Evolutionary conservation across 1,140 invertebrate genomes (phyloP), one percentile per base, ranked within the genome.

Genomic region (Melanaphis sacchari): DNA sequence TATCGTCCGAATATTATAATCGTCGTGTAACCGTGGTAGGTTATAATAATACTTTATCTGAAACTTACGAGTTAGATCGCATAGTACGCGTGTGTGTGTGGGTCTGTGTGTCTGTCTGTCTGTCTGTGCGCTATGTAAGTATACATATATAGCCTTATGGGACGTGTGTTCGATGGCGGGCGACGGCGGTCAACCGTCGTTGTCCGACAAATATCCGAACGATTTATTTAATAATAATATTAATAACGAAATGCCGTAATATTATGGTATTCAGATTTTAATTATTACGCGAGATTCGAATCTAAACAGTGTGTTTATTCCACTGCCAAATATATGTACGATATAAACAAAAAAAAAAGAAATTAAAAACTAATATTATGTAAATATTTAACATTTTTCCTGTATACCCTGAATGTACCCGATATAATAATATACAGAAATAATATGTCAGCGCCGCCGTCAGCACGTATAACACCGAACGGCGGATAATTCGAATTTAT

Each of bases 11-110:
- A 76, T 76, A 46, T 87, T 46, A 46, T 87, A 87, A 46, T 87
- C 85, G 85, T 87, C 85, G 85, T 46, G 59, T 76, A 76, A 87
- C 24, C 85, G 85, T 31, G 31, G 85, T 87, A 87, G 36, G 41
- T 87, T 46, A 46, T 46, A 85, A 87, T 87, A 87, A 82, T 85
- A 85, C 46, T 46, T 87, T 87, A 87, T 87, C 85, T 87, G 41
- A 87, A n/a, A 46, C 41, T n/a, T 43, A 38, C 26, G 26, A 26
- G 85, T 31, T 43, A 46, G 41, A 87, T 43, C 43, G 41, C 38
- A 76, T n/a, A 66, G 40, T 84, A 26, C 82, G 15, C 2, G 6
- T 2, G 9, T 41, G 11, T 22, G 36, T 59, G 24, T 59, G 54
- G 11, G 59, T 66, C 9, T 66, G 59, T 31, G 59, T 66, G 22